Conservation (phyloP, 1,140 invertebrate genomes). For the Ruditapes philippinarum region DNA sequence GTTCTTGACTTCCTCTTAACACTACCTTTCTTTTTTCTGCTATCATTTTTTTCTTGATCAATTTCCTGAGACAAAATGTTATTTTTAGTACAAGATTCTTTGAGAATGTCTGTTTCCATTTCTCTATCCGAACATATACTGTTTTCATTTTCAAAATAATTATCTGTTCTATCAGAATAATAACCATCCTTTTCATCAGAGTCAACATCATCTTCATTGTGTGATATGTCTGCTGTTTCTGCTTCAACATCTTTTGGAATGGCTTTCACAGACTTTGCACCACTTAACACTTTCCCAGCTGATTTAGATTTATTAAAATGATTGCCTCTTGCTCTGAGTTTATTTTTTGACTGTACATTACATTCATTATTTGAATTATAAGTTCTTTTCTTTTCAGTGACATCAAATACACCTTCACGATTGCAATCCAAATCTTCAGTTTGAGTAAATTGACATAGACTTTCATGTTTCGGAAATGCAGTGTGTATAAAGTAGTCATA, state of each 20-base stretch:
- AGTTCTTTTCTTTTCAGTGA: not conserved
- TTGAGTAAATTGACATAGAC: constrained; percentile 27
- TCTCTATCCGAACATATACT: not conserved
- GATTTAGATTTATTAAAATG: not conserved
- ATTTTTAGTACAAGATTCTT: not conserved
- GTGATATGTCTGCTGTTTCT: not conserved
- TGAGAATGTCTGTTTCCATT: not conserved
- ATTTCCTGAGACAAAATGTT: not conserved
- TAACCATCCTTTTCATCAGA: not conserved
- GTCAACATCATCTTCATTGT: not conserved
- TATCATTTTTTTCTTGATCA: too few relatives aligned
- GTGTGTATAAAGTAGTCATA: constrained; percentile 31
- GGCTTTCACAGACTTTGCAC: not conserved
- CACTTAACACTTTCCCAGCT: not conserved
- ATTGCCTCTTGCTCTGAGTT: not conserved
- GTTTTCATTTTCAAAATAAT: constrained; percentile 30
- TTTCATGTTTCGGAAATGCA: constrained; percentile 53
- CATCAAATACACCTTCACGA: not conserved
- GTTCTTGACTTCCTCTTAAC: not conserved
- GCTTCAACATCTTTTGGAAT: not conserved
- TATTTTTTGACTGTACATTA: too few relatives aligned
- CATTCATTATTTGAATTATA: too few relatives aligned
- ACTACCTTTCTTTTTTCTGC: not conserved
- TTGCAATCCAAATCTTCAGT: constrained; percentile 19
- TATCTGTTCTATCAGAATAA: constrained; percentile 24